Evolutionary conservation across 2,113 vertebrate species (phyloP).

Genomic region (Quiscalus mexicanus): DNA sequence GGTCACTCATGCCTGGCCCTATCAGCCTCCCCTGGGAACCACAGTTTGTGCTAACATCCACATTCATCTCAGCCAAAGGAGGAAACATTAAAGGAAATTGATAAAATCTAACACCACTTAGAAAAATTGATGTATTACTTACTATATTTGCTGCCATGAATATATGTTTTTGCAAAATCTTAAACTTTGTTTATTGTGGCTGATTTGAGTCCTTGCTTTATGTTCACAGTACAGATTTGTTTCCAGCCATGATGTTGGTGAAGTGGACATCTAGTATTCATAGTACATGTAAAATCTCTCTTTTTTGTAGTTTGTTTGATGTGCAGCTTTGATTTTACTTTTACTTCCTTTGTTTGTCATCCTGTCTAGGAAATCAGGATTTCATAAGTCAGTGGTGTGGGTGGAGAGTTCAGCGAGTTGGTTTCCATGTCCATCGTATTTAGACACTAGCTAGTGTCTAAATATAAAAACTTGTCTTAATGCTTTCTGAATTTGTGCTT

Average conservation of each 20-base stretch:
- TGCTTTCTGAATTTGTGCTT: neutral
- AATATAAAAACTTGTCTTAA: neutral
- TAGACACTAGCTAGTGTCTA: neutral
- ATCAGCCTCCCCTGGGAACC: neutral
- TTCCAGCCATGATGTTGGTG: neutral
- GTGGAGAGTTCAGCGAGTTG: neutral
- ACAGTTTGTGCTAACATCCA: neutral
- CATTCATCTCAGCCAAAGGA: neutral
- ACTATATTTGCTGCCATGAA: neutral
- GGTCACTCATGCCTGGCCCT: fast-evolving
- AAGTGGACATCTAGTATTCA: neutral
- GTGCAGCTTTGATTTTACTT: neutral
- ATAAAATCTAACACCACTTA: neutral
- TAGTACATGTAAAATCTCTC: neutral
- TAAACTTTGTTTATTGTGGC: neutral
- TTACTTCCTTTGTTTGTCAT: neutral
- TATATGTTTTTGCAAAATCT: neutral
- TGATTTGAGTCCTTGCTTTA: neutral
- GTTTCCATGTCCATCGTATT: neutral
- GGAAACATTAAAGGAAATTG: neutral
- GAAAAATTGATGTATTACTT: neutral
- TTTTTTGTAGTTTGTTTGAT: neutral
- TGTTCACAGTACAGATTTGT: neutral
- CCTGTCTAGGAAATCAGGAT: neutral
- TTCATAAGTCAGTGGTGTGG: neutral